Evolutionary conservation across 2,113 vertebrate species (phyloP).

Genomic region (Pavo muticus): DNA sequence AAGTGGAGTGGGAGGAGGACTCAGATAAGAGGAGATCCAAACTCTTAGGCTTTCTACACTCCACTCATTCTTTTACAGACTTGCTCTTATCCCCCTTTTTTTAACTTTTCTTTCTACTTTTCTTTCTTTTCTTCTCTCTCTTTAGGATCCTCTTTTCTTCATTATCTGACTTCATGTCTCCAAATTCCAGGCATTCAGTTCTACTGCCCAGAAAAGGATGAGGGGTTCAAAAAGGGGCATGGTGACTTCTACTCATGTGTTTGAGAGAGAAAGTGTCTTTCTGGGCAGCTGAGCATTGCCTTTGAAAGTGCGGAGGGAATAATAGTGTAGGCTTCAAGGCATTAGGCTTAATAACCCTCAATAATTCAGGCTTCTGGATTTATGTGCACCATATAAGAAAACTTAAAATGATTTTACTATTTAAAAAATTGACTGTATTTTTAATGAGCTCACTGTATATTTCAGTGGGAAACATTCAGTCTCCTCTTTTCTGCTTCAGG

Average conservation of each 20-base stretch:
- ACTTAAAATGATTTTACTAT: constrained; percentile 55
- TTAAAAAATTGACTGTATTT: constrained; percentile 51
- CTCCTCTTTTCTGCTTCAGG: neutral
- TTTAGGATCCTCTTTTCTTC: neutral
- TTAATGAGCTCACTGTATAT: constrained; percentile 49
- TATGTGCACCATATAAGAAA: constrained; percentile 33
- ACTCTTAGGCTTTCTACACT: neutral
- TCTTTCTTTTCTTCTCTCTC: neutral
- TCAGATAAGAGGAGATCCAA: constrained; percentile 6
- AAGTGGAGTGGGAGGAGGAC: constrained; percentile 6
- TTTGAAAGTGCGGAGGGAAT: constrained; percentile 3
- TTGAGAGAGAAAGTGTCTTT: neutral
- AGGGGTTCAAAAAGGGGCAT: neutral
- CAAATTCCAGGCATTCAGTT: neutral
- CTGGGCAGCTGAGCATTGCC: neutral
- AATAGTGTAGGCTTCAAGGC: neutral
- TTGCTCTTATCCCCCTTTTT: neutral
- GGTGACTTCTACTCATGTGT: neutral
- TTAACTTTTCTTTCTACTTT: neutral
- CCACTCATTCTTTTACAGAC: neutral
- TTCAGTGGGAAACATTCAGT: constrained; percentile 23
- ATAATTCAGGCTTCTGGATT: constrained; percentile 23
- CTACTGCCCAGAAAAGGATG: neutral
- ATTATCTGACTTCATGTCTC: neutral
- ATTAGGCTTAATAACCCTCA: neutral